Percentiles rank a stretch among this genome's conserved stretches.
Conservation (phyloP, 2,113 vertebrate genomes). For the Orientallactaga bullata region DNA sequence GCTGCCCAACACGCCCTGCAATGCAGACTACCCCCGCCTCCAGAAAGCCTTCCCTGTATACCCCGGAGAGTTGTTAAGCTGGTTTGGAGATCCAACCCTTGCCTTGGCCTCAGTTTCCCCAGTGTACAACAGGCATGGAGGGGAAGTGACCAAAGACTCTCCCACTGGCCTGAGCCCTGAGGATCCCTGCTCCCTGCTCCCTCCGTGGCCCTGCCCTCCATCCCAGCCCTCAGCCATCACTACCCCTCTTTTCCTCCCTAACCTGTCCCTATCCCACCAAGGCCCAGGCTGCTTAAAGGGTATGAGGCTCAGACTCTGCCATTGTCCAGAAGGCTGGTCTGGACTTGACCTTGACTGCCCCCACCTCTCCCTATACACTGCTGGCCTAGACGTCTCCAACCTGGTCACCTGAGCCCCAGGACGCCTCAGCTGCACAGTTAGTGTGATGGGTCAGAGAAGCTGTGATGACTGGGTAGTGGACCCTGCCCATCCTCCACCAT, state of each 20-base stretch:
- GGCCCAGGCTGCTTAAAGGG: neutral
- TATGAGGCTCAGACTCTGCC: neutral
- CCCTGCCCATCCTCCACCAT: no score
- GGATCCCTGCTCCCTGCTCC: no score
- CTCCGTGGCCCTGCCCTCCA: neutral
- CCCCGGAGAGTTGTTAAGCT: neutral
- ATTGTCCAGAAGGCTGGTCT: neutral
- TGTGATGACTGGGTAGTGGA: neutral
- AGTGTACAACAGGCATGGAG: neutral
- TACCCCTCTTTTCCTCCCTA: neutral
- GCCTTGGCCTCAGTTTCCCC: neutral
- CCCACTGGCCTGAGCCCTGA: no score
- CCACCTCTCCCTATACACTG: no score
- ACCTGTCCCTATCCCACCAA: neutral
- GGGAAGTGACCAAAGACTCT: neutral
- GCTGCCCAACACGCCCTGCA: neutral
- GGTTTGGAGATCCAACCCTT: fast-evolving
- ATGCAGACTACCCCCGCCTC: neutral
- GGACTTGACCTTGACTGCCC: neutral
- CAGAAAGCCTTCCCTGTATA: neutral
- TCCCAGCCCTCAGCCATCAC: neutral
- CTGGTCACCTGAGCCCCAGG: neutral
- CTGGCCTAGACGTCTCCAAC: neutral
- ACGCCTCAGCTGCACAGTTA: neutral
- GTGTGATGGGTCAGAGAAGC: neutral